These are phyloP conservation scores for Ceratina japonica DNA, from an alignment of 1,140 invertebrate species.

Conservation along the genomic window DNA sequence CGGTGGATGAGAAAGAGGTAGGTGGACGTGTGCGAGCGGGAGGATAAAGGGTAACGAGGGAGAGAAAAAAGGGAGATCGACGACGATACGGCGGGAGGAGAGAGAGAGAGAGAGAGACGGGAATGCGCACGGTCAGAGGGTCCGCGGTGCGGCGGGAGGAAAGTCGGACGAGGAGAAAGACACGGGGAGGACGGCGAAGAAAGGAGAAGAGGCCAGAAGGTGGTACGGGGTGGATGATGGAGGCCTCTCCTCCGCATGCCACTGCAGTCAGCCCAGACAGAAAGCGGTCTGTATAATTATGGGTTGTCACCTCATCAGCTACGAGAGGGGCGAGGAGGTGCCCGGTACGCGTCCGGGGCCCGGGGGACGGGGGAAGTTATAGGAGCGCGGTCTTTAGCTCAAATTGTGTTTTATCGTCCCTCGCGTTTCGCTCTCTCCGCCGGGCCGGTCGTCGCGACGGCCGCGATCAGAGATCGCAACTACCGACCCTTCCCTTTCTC, in stretches of 20 bases:
- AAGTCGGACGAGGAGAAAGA: slow-evolving; percentile 8
- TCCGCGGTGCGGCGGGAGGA: slow-evolving; percentile 41
- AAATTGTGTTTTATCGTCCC: slow-evolving; percentile 78
- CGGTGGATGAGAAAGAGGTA: slow-evolving; percentile 48
- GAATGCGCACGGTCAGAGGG: slow-evolving; percentile 48
- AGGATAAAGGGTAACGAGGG: slow-evolving; percentile 61
- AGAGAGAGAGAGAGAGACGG: slow-evolving; percentile 34
- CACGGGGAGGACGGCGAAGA: slow-evolving; percentile 22
- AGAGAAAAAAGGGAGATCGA: slow-evolving; percentile 55
- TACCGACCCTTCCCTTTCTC: not conserved
- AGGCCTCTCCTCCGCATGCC: slow-evolving; percentile 77
- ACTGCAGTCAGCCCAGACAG: slow-evolving; percentile 78
- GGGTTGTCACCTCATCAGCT: slow-evolving; percentile 80
- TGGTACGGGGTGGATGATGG: slow-evolving; percentile 74
- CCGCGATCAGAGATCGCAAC: not conserved
- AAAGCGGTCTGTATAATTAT: slow-evolving; percentile 80
- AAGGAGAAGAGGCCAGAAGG: slow-evolving; percentile 67
- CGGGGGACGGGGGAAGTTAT: slow-evolving; percentile 64
- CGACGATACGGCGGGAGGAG: slow-evolving; percentile 23
- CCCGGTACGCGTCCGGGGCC: slow-evolving; percentile 42
- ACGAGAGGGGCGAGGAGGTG: slow-evolving; percentile 61
- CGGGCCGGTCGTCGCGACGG: not conserved
- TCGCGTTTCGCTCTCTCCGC: slow-evolving; percentile 46
- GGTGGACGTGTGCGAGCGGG: slow-evolving; percentile 47
- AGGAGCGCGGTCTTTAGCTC: slow-evolving; percentile 75